These are phyloP conservation scores for Calyptomena viridis DNA, from an alignment of 2,113 vertebrate genomes.

Conservation along the genomic window DNA sequence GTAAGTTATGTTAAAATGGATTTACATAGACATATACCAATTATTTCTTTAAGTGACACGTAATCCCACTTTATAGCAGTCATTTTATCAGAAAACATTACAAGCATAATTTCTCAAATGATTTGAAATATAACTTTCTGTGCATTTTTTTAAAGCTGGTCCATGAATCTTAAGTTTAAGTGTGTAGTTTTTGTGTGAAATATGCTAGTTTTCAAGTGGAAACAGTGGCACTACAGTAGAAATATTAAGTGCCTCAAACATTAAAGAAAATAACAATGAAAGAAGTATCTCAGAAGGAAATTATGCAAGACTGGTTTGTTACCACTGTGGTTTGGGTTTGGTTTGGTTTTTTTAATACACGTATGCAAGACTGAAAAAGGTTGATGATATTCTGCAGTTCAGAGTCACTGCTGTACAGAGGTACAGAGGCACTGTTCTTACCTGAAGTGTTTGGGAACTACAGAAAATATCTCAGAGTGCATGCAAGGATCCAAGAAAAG, in stretches of 20 bases:
- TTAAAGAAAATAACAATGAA: background rate
- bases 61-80: background rate
- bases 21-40: background rate
- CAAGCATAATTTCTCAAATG: background rate
- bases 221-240: background rate
- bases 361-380: background rate
- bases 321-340: background rate
- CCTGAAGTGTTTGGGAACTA: background rate
- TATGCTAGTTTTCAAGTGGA: background rate
- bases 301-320: accelerated
- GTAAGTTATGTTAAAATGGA: background rate
- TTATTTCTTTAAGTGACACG: background rate
- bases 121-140: background rate
- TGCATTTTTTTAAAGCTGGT: background rate
- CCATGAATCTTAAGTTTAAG: background rate
- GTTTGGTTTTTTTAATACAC: background rate
- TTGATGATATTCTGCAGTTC: background rate
- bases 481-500: background rate
- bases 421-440: background rate
- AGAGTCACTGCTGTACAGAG: background rate
- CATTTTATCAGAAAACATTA: background rate
- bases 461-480: background rate
- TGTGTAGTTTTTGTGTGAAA: background rate
- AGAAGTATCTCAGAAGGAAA: background rate
- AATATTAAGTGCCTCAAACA: background rate